These are phyloP conservation scores for Colletes collaris DNA, from an alignment of 2,888 invertebrate species.

Conservation along the genomic window DNA sequence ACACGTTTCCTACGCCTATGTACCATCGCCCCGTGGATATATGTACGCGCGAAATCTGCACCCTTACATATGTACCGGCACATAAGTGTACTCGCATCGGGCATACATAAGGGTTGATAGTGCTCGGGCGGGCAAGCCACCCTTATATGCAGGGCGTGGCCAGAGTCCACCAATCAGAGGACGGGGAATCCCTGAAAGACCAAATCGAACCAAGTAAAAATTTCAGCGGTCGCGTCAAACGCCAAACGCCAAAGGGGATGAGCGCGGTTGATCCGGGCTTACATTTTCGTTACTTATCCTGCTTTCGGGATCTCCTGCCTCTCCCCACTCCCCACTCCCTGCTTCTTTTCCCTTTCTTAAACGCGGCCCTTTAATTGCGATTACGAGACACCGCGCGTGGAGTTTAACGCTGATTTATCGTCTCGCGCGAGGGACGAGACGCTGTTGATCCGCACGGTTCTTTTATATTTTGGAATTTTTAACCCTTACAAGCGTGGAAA, in stretches of 20 bases:
- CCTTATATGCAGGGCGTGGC: conserved; percentile 81
- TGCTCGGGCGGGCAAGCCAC: conserved; percentile 76
- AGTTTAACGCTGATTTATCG: neutral
- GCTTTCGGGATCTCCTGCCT: conserved; percentile 22
- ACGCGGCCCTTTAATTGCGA: conserved; percentile 12
- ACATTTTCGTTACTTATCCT: conserved; percentile 74
- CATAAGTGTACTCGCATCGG: conserved; percentile 73
- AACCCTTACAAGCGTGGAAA: no score
- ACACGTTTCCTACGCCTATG: conserved; percentile 32
- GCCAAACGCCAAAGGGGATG: conserved; percentile 76
- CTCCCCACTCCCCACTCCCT: neutral
- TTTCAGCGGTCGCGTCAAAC: conserved; percentile 80
- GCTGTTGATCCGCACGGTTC: no score
- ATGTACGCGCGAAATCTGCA: conserved; percentile 44
- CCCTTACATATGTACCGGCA: conserved; percentile 60
- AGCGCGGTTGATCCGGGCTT: conserved; percentile 77
- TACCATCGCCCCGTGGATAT: no score
- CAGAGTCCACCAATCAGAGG: conserved; percentile 78
- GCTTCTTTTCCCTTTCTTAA: neutral
- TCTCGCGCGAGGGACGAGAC: no score
- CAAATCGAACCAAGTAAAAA: conserved; percentile 80
- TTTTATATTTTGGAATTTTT: no score
- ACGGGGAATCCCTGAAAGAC: conserved; percentile 75
- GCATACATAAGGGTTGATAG: conserved; percentile 79
- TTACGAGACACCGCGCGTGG: neutral